Evolutionary conservation across 2,797 vertebrate species (phyloP).

Genomic region (Danio tinwini): DNA sequence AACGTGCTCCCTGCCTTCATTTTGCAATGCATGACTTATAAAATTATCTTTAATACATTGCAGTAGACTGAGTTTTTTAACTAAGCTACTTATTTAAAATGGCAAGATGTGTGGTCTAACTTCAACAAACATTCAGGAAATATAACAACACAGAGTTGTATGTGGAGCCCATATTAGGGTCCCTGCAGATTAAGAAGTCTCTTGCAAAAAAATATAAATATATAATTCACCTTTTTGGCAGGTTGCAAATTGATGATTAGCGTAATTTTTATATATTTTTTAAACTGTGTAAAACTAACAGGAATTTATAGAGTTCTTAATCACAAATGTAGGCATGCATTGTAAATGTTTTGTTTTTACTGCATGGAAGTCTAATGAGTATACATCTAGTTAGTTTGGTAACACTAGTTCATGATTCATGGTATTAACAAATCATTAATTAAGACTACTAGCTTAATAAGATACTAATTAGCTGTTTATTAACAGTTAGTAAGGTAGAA

Average conservation of each 20-base stretch:
- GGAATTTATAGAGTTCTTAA: not conserved
- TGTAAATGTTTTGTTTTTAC: not conserved
- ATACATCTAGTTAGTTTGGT: no score
- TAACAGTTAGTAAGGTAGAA: no score
- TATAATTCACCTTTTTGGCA: no score
- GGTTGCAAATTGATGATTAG: no score
- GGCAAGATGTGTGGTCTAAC: slow-evolving; percentile 20
- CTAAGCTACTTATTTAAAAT: not conserved
- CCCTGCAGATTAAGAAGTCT: not conserved
- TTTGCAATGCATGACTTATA: slow-evolving; percentile 17
- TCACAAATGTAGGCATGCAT: not conserved
- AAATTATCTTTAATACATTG: not conserved
- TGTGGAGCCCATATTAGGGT: not conserved
- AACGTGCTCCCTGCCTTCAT: slow-evolving; percentile 12
- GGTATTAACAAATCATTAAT: no score
- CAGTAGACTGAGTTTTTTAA: not conserved
- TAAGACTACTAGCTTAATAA: no score
- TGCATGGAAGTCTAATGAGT: not conserved
- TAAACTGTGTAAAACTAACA: not conserved
- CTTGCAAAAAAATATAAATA: no score
- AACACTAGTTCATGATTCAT: no score
- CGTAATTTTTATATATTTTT: not conserved
- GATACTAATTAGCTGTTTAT: no score
- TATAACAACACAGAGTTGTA: not conserved
- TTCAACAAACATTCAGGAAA: not conserved